Evolutionary conservation across 1,140 invertebrate genomes (phyloP).

Genomic region (Orius insidiosus): DNA sequence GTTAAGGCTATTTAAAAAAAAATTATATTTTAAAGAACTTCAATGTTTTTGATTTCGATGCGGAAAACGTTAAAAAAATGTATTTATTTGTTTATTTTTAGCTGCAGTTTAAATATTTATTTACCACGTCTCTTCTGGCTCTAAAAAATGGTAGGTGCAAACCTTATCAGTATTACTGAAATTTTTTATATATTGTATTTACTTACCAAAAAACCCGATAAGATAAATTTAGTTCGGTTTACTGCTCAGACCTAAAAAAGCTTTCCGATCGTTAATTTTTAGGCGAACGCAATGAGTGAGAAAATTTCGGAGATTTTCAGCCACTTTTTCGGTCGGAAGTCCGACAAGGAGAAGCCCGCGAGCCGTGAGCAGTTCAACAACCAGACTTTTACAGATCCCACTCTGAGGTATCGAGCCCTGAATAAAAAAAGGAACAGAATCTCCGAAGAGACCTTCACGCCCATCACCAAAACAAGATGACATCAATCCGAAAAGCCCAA

Average conservation of each 20-base stretch:
- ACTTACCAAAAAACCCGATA: background rate
- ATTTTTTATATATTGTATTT: background rate
- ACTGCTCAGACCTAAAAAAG: background rate
- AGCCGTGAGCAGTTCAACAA: slow-evolving; percentile 1
- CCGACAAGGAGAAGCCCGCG: background rate
- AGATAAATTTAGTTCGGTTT: background rate
- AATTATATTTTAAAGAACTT: too few species aligned
- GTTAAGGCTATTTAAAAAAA: too few species aligned
- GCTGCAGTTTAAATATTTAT: too few species aligned
- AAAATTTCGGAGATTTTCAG: slow-evolving; percentile 2
- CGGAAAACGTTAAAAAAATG: too few species aligned
- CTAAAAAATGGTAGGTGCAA: background rate
- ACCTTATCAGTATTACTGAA: background rate
- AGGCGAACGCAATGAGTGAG: background rate
- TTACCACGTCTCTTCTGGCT: background rate
- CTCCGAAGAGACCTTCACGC: too few species aligned
- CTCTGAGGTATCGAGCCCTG: too few species aligned
- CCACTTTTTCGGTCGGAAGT: background rate
- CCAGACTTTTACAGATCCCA: background rate
- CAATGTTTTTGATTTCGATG: too few species aligned
- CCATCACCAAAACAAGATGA: too few species aligned
- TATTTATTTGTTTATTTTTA: too few species aligned
- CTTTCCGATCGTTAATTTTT: background rate
- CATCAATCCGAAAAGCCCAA: too few species aligned
- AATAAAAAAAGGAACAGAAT: too few species aligned